Base-by-base conservation (phyloP, 2,113 vertebrate species). In the Syngnathus typhle region DNA sequence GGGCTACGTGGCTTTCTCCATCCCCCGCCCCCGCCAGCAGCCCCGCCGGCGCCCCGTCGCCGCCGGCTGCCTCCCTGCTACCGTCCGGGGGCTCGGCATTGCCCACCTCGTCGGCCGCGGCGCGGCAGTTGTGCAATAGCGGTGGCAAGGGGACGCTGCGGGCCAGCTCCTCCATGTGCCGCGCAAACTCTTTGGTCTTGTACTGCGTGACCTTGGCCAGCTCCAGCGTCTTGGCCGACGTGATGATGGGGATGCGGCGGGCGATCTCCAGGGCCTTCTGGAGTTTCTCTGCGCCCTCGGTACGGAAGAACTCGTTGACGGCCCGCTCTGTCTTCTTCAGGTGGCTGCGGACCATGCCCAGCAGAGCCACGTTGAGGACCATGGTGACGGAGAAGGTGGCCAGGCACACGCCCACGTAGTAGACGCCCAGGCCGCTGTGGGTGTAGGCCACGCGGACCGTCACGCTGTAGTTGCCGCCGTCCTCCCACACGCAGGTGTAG, bases 251-350 rank as follows among this genome's bases (percentile, higher is more conserved):
- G 67, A 98, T 99, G 1, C 91, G 92, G 78, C 98, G 98, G 75
- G 96, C 96, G 1, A 99, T 93, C 86, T 99, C 96, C 7, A 98
- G 92, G 0, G 96, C 96, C 66, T 94, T 96, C 89, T 98, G 96
- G 43, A 99, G 91, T 80, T 96, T 98, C 89, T 99, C 96, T 0
- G 93, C 90, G 1, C 96, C 96, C 67, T 99, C 96, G 0, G 92
- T 97, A 60, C 92, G 89, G 89, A 99, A 99, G 89, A 99, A 97
- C 16, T 98, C 96, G 2, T 99, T 96, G 90, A 98, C 95, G 72
- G 94, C 95, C 41, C 85, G 90, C 89, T 98, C 95, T 0, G 93
- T 99, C 78, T 96, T 93, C 75, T 93, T 95, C 39, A 99, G 92
- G 85, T 99, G 96, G 73, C 92, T 94, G 90, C 93, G 94, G 89